These are phyloP conservation scores for Periphyllus acericola DNA, from an alignment of 2,888 invertebrate species.

Conservation along the genomic window DNA sequence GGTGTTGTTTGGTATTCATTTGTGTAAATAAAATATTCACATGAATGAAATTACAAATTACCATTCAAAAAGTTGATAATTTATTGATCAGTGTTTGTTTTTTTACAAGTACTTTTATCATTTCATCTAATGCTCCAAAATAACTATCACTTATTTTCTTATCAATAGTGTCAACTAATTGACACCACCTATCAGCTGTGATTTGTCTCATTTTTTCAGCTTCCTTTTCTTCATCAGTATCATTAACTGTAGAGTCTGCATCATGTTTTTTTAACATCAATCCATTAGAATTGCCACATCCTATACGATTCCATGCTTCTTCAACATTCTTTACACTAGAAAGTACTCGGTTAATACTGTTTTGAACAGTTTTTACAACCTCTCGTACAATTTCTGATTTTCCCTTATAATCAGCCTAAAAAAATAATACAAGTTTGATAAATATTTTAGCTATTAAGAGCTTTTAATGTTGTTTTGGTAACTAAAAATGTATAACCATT, in stretches of 20 bases:
- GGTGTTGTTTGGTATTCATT: background rate
- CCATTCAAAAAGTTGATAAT: conserved; percentile 32
- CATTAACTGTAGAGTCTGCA: conserved; percentile 7
- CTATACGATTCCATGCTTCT: conserved; percentile 41
- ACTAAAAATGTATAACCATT: too few relatives aligned
- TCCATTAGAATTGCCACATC: conserved; percentile 41
- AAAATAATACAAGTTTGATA: background rate
- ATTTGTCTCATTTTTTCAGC: conserved; percentile 55
- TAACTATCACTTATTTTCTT: conserved; percentile 54
- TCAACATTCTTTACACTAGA: conserved; percentile 31
- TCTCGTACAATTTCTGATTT: conserved; percentile 41
- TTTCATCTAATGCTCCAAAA: conserved; percentile 51
- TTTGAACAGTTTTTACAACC: conserved; percentile 46
- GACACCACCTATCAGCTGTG: conserved; percentile 47
- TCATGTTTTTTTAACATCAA: conserved; percentile 55
- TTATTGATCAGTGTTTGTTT: conserved; percentile 54
- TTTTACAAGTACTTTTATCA: conserved; percentile 28
- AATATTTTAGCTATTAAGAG: too few relatives aligned
- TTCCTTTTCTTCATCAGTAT: conserved; percentile 50
- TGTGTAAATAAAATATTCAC: conserved; percentile 23
- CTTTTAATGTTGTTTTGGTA: too few relatives aligned
- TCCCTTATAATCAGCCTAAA: conserved; percentile 31
- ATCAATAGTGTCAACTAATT: conserved; percentile 53
- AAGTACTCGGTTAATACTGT: conserved; percentile 29
- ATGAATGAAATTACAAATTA: conserved; percentile 11